Conservation (phyloP, 2,797 vertebrate genomes). For the Capromys pilorides region DNA sequence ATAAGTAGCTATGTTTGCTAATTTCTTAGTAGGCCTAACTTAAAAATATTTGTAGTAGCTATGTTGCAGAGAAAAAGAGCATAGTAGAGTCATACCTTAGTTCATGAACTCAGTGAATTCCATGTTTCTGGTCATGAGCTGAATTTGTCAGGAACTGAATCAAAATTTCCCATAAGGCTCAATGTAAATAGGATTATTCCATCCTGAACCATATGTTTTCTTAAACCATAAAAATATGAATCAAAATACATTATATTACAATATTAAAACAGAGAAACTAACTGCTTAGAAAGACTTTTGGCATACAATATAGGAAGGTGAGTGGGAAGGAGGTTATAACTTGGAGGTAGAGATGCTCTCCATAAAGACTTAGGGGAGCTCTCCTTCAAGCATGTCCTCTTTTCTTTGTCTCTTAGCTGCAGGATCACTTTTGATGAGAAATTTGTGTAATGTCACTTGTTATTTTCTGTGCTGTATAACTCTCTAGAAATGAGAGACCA, state of each 20-base stretch:
- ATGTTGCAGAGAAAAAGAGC: neutral
- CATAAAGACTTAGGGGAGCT: too few species aligned
- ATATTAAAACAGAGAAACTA: neutral
- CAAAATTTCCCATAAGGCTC: neutral
- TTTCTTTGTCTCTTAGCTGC: neutral
- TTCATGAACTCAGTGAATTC: neutral
- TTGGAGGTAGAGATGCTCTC: neutral
- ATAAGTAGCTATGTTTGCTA: neutral
- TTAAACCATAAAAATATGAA: neutral
- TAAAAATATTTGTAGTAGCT: neutral
- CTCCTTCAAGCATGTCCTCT: neutral
- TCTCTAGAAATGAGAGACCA: neutral
- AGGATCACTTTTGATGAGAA: neutral
- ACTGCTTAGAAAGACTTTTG: neutral
- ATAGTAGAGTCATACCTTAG: neutral
- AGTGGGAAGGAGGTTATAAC: neutral
- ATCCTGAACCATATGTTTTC: neutral
- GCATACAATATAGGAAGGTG: neutral
- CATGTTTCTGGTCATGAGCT: neutral
- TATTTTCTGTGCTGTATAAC: neutral
- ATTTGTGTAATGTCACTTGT: neutral
- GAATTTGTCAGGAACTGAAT: neutral
- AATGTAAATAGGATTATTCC: neutral
- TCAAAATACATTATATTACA: neutral
- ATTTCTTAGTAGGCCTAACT: neutral